phyloP scores from a whole-genome alignment of 1,140 invertebrate species.

The Hydropsyche tenuis region DNA sequence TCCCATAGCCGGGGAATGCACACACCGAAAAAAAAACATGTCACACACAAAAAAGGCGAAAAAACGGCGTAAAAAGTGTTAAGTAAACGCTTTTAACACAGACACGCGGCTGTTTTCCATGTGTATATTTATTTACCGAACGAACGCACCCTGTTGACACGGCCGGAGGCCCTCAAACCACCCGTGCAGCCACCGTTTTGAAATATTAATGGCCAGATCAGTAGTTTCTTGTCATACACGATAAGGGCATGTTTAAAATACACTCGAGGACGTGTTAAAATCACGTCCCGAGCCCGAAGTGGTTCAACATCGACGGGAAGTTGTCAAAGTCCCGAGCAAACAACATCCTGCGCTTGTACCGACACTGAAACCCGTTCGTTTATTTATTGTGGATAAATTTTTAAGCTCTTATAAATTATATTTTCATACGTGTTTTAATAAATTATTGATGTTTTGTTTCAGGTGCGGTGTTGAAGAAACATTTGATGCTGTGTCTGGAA shows the following conservation, averaged over 20 bases:
- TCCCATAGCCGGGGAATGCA: neutral
- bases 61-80: constrained; percentile 4
- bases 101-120: neutral
- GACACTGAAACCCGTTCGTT: too few species aligned
- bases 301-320: too few species aligned
- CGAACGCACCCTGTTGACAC: neutral
- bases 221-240: constrained; percentile 16
- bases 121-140: constrained; percentile 21
- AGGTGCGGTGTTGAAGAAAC: too few species aligned
- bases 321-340: too few species aligned
- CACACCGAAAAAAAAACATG: neutral
- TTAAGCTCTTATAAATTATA: too few species aligned
- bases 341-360: too few species aligned
- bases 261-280: constrained; percentile 18
- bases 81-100: constrained; percentile 22
- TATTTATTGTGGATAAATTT: too few species aligned
- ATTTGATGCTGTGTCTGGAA: too few species aligned
- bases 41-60: neutral
- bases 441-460: neutral
- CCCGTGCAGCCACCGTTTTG: neutral
- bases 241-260: constrained; percentile 17
- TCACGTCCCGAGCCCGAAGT: neutral
- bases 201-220: constrained; percentile 27
- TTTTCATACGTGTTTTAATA: too few species aligned
- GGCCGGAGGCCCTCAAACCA: too few species aligned